These are phyloP conservation scores for Urosaurus nigricauda DNA, from an alignment of 2,797 vertebrate species.

Conservation along the genomic window DNA sequence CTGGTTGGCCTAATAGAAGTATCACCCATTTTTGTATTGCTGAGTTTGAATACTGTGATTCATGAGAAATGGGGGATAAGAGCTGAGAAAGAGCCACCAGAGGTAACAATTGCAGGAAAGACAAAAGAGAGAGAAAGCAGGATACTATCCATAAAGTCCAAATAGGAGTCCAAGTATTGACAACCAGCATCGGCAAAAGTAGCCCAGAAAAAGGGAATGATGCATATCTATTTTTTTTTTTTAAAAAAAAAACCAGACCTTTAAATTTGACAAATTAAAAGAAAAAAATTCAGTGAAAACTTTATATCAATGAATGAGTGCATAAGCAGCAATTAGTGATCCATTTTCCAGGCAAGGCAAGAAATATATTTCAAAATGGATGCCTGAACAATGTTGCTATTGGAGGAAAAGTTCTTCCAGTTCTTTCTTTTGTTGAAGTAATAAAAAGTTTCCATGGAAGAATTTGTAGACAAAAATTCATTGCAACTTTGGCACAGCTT, in stretches of 20 bases:
- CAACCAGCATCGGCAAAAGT: not conserved
- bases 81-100: not conserved
- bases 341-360: not conserved
- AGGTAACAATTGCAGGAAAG: not conserved
- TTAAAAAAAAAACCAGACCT: not conserved
- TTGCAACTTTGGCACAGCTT: slow-evolving; percentile 40
- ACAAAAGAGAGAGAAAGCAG: not conserved
- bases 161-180: not conserved
- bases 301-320: not conserved
- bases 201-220: not conserved
- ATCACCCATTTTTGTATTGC: no score
- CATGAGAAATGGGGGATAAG: not conserved
- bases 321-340: not conserved
- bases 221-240: no score
- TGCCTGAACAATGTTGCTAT: not conserved
- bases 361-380: not conserved
- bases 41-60: not conserved
- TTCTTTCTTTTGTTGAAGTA: slow-evolving; percentile 15
- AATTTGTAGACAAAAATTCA: slow-evolving; percentile 26
- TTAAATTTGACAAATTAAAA: not conserved
- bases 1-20: no score
- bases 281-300: not conserved
- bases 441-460: slow-evolving; percentile 31
- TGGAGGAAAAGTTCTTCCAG: not conserved
- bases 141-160: not conserved